These are phyloP conservation scores for Proales similis DNA, from an alignment of 1,140 invertebrate genomes.

Conservation along the genomic window DNA sequence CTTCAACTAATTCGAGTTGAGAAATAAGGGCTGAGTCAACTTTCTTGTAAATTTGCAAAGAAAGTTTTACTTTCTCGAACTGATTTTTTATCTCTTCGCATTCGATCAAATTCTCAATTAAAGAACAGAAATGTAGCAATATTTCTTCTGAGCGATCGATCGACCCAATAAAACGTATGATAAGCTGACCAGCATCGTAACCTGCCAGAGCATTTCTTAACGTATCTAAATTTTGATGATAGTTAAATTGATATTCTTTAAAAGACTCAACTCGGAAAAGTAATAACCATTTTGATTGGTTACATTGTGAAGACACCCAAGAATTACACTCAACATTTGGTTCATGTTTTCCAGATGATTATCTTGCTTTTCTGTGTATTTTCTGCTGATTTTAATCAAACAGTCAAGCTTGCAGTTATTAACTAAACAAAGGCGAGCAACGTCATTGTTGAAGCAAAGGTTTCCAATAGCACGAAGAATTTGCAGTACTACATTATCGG, in stretches of 20 bases:
- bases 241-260: too few relatives aligned
- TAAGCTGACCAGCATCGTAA: neutral
- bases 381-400: slow-evolving; percentile 11
- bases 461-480: slow-evolving; percentile 13
- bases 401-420: neutral
- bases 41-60: neutral
- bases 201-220: slow-evolving; percentile 1
- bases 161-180: neutral
- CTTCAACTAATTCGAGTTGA: neutral
- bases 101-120: slow-evolving; percentile 30
- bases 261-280: neutral
- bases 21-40: neutral
- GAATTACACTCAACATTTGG: slow-evolving; percentile 4
- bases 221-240: neutral
- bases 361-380: too few relatives aligned
- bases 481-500: slow-evolving; percentile 11
- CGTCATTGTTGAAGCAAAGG: slow-evolving; percentile 23
- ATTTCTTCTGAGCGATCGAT: neutral
- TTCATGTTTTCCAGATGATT: too few relatives aligned
- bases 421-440: neutral
- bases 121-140: slow-evolving; percentile 21
- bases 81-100: slow-evolving; percentile 2
- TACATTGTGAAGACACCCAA: slow-evolving; percentile 28
- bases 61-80: slow-evolving; percentile 5
- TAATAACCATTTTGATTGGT: slow-evolving; percentile 34